Percentiles rank a stretch among this genome's conserved stretches.
phyloP scores from a whole-genome alignment of 2,888 invertebrate species.

The Seira ritae region DNA sequence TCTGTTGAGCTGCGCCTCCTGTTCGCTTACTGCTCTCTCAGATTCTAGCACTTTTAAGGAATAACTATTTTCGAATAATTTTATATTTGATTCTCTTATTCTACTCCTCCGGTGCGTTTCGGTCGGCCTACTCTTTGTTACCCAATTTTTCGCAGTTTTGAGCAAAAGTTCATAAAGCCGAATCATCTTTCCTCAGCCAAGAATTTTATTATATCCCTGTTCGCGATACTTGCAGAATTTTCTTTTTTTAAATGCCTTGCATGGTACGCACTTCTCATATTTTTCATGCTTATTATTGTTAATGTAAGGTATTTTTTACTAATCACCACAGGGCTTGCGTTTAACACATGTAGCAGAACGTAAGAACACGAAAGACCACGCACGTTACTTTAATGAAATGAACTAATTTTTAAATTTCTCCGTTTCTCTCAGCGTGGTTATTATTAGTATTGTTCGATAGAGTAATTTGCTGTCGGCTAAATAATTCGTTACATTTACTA shows the following conservation, averaged over 20 bases:
- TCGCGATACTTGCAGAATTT: background rate
- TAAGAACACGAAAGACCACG: background rate
- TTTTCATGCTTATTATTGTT: background rate
- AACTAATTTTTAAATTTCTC: conserved; percentile 1
- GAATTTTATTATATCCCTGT: background rate
- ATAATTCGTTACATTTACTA: background rate
- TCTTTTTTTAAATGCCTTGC: no score
- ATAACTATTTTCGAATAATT: background rate
- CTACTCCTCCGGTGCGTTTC: conserved; percentile 33
- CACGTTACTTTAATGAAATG: conserved; percentile 7
- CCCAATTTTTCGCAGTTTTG: conserved; percentile 39
- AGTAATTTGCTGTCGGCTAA: background rate
- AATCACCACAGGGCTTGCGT: background rate
- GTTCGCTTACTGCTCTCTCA: background rate
- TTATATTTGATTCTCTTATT: background rate
- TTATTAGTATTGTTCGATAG: no score
- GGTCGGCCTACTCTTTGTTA: conserved; percentile 39
- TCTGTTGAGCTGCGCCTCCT: no score
- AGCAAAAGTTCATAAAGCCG: conserved; percentile 30
- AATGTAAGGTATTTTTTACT: background rate
- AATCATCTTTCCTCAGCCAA: background rate
- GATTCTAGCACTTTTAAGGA: background rate
- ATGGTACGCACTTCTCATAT: background rate
- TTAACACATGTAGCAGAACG: background rate
- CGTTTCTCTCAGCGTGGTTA: background rate